Conservation (phyloP, 2,888 invertebrate species). For the Arge pagana region DNA sequence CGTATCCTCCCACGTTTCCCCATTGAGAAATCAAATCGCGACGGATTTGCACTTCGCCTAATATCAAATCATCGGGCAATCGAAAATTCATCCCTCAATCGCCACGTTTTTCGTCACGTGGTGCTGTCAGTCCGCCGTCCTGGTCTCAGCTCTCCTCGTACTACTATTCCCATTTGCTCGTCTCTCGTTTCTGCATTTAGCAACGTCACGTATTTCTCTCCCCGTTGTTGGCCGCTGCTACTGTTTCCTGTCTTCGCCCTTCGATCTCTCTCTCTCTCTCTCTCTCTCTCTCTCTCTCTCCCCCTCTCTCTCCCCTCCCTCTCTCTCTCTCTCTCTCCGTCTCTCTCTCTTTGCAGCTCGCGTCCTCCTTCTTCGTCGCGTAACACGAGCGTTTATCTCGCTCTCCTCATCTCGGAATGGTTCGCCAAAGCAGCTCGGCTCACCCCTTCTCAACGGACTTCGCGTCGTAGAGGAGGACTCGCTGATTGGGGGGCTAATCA, state of each 20-base stretch:
- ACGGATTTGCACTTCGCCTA: no score
- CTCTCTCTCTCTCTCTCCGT: no score
- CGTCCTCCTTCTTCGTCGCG: neutral
- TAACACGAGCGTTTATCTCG: conserved; percentile 20
- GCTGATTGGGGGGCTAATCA: conserved; percentile 51
- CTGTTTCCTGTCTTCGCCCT: neutral
- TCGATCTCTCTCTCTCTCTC: no score
- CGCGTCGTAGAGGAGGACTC: conserved; percentile 29
- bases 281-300: neutral
- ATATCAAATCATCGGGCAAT: no score
- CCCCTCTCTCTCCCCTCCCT: conserved; percentile 1
- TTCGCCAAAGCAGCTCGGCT: conserved; percentile 21
- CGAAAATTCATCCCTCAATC: no score
- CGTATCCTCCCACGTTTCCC: no score
- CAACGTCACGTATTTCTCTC: conserved; percentile 9
- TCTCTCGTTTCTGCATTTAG: conserved; percentile 14
- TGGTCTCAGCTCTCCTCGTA: neutral
- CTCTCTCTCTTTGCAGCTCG: neutral
- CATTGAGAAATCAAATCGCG: no score
- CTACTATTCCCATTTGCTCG: neutral
- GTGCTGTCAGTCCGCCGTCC: no score
- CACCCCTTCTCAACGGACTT: conserved; percentile 17
- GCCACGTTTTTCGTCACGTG: no score
- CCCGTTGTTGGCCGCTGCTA: neutral
- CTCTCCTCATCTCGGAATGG: conserved; percentile 29